Evolutionary conservation across 2,113 vertebrate genomes (phyloP), one percentile per base, ranked within the genome.

Genomic region (Pomatorhinus ruficollis): DNA sequence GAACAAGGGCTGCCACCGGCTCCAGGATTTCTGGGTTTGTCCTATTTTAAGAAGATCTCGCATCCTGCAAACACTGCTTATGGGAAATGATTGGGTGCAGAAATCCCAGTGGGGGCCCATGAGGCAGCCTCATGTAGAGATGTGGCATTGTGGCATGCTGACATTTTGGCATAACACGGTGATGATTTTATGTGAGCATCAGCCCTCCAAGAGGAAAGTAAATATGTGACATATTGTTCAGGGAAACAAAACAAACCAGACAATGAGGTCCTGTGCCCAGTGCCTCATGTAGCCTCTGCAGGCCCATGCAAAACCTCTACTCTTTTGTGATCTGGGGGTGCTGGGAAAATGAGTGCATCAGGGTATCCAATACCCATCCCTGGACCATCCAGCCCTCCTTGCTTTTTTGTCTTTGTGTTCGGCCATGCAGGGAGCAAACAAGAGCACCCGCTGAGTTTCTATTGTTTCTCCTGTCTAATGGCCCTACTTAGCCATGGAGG

Each of bases 381-480:
- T 90, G 85, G 93, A 82, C 88, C 93, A 93, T 95, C 93, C 83
- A 96, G 56, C 75, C 71, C 75, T 96, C 90, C 90, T 92, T 14
- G 72, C 88, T 86, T 96, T 96, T 96, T 93, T 94, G 90, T 96
- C 95, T 94, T 92, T 96, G 95, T 97, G 95, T 96, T 92, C 75
- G 79, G 85, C 95, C 95, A 86, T 87, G 93, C 93, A 92, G 92
- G 92, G 92, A 97, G 90, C 96, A 92, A 93, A 86, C 69, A 86
- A 93, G 88, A 93, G 95, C 96, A 66, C 96, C 92, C 90, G 93
- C 96, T 96, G 96, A 0, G 95, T 80, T 93, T 49, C 95, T 56
- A 96, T 97, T 97, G 96, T 96, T 96, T 97, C 95, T 97, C 54
- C 90, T 93, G 95, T 94, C 96, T 96, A 97, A 96, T 96, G 92